Evolutionary conservation across 2,113 vertebrate genomes (phyloP), one percentile per base, ranked within the genome.

Genomic region (Hiodon alosoides): DNA sequence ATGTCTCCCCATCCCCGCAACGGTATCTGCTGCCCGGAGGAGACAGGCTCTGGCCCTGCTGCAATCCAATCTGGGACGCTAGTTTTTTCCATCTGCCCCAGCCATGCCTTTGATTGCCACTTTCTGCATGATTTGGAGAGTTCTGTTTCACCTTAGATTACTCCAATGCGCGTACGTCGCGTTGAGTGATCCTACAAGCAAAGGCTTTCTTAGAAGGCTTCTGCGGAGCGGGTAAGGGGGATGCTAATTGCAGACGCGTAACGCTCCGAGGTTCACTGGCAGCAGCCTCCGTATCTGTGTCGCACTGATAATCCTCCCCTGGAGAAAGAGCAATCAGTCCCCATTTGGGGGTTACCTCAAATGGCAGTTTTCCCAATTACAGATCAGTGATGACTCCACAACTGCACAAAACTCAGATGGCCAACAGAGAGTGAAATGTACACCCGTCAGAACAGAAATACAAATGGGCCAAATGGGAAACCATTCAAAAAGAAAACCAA

Each of bases 271-370:
- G 52, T 53, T 16, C 68, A 54, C 51, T 69, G 14, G 69, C 53
- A 31, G 31, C 67, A 47, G 67, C 81, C 77, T 85, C 48, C 52
- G 70, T 60, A 84, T 85, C 79, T 85, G 85, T 83, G 81, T 85
- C 86, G 73, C 83, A 84, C 85, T 85, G 84, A 85, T 87, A 87
- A 81, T 83, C 83, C 87, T 86, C 82, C 82, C 83, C 85, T 78
- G 79, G 85, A 75, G 67, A 78, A 83, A 69, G 78, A 74, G 84
- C 85, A 90, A 88, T 89, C 88, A 89, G 89, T 84, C 84, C 71
- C 80, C 76, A 84, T 87, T 90, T 89, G 86, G 84, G 85, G 81
- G 83, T 87, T 86, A 86, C 86, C 86, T 86, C 86, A 80, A n/a
- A n/a, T n/a, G 76, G 69, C 78, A 73, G 68, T 8, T 11, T 7